Conservation (phyloP, 1,140 invertebrate species). For the Ceratina australensis region DNA sequence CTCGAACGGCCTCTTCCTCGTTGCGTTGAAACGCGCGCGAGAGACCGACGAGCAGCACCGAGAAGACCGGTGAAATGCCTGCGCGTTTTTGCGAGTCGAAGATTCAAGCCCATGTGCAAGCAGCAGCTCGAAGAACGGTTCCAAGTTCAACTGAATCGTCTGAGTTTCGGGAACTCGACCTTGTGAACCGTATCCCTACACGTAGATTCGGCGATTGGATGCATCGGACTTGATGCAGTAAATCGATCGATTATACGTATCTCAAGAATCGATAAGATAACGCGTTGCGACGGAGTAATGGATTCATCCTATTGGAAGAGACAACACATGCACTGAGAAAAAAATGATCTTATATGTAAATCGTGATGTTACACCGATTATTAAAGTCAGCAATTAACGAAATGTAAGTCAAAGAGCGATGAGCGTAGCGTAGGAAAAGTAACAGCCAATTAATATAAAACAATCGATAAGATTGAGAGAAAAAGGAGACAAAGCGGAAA, state of each 20-base stretch:
- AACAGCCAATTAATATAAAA: conserved; percentile 59
- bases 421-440: conserved; percentile 43
- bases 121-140: background rate
- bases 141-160: background rate
- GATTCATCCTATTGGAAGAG: no score
- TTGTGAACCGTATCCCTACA: background rate
- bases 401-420: conserved; percentile 34
- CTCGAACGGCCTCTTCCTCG: background rate
- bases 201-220: background rate
- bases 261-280: conserved; percentile 32
- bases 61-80: conserved; percentile 41
- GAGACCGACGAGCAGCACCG: background rate
- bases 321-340: background rate
- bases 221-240: conserved; percentile 26
- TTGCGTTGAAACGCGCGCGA: conserved; percentile 3
- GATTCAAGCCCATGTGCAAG: background rate
- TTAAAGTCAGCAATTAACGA: conserved; percentile 25
- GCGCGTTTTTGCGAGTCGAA: conserved; percentile 40
- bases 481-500: background rate
- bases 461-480: conserved; percentile 58
- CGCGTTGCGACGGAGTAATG: background rate
- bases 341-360: conserved; percentile 25
- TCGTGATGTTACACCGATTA: conserved; percentile 39
- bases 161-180: background rate
- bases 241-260: conserved; percentile 37